Evolutionary conservation across 2,113 vertebrate genomes (phyloP), one percentile per base, ranked within the genome.

Genomic region (Leucoraja erinaceus): DNA sequence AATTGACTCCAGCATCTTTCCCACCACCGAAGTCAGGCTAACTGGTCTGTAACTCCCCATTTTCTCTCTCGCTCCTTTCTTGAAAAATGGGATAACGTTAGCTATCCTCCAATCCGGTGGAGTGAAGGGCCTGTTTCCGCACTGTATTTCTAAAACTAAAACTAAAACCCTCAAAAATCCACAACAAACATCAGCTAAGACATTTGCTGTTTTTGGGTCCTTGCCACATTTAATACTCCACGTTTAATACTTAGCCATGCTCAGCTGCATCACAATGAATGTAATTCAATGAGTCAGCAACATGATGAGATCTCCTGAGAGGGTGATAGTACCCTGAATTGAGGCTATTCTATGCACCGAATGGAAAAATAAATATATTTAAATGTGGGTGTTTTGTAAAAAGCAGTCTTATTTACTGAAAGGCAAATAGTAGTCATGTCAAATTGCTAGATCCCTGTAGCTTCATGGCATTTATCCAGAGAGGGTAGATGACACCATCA

Each of bases 281-380:
- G 83, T 86, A n/a, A 31, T 16, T n/a, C 25, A 61, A n/a, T 61
- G 25, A 2, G 11, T 83, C 20, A 9, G 38, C 38, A 31, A 11
- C 12, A 61, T 5, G 59, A 12, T 5, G 56, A 14, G 56, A 86
- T 86, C 61, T 86, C 56, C 83, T 16, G 75, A 76, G 75, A 76
- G n/a, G 6, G 74, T n/a, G 56, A 5, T 63, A 31, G 63, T 56
- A 1, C 25, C n/a, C 4, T 0, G 12, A 16, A 20, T 18, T 11
- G 61, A 88, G 16, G 59, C n/a, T 88, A 31, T 16, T 86, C 56
- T 61, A 1, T 31, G 56, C 28, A 28, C 31, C 83, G 4, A 16
- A 61, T 16, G 56, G 56, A 63, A 86, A 72, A n/a, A 61, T 86
- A 88, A 88, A 88, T 88, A n/a, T 88, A 59, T 88, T 56, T 18